These are phyloP conservation scores for Aphidius gifuensis DNA, from an alignment of 1,140 invertebrate genomes.

Conservation along the genomic window DNA sequence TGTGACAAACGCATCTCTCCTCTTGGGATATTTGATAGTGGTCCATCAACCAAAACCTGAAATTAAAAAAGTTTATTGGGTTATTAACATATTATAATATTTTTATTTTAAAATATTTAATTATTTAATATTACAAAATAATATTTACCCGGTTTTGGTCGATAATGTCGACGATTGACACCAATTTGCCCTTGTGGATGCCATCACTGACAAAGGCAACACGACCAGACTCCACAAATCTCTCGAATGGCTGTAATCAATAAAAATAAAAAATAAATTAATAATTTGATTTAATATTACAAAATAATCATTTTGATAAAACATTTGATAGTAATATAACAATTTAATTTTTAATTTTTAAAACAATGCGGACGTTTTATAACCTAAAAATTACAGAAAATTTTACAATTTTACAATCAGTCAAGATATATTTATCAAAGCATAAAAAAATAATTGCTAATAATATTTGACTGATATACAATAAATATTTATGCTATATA, in stretches of 20 bases:
- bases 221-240: slow-evolving; percentile 95
- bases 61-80: slow-evolving; percentile 32
- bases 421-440: too few relatives aligned
- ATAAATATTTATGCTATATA: too few relatives aligned
- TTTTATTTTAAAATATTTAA: slow-evolving; percentile 13
- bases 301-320: too few relatives aligned
- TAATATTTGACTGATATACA: too few relatives aligned
- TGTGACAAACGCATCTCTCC: slow-evolving; percentile 82
- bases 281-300: too few relatives aligned
- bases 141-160: slow-evolving; percentile 90
- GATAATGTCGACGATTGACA: slow-evolving; percentile 92
- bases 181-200: slow-evolving; percentile 83
- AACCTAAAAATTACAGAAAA: too few relatives aligned
- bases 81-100: neutral
- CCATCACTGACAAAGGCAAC: slow-evolving; percentile 92
- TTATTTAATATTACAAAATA: slow-evolving; percentile 15
- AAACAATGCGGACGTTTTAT: too few relatives aligned
- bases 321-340: too few relatives aligned
- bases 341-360: too few relatives aligned
- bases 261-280: slow-evolving; percentile 20
- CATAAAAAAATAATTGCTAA: too few relatives aligned
- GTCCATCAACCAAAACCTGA: slow-evolving; percentile 92
- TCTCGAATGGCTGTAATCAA: slow-evolving; percentile 74
- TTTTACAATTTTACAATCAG: too few relatives aligned
- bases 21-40: slow-evolving; percentile 77